Base-by-base conservation (phyloP, 64 coral and sea anemone species). In the Montipora sp. region DNA sequence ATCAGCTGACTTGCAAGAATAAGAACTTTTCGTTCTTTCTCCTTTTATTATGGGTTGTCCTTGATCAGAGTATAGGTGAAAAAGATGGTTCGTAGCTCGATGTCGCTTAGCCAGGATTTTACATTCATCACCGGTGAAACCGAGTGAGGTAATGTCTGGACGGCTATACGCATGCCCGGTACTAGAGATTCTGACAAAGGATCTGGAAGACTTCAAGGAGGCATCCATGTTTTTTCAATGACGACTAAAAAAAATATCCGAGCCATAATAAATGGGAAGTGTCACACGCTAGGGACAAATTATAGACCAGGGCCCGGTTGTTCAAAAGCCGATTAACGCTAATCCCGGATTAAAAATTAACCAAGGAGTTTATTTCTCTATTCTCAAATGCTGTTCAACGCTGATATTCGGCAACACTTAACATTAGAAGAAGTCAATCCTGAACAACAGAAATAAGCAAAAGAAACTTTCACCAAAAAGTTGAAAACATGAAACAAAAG, bases 61-160 rank as follows among this genome's bases (percentile, higher is more conserved):
- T 14, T 43, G 43, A 11, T 65, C 70, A 18, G 22, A 84, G 14
- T 81, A 74, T 16, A 63, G 43, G 63, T 77, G 59, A 57, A 71
- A 87, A 0, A 93, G 50, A 67, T 93, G 88, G 83, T 93, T 93
- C 21, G 91, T 63, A 51, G 13, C 45, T 13, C 83, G 75, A 21
- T 93, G 91, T 13, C 91, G 82, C n/a, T 74, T 67, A 18, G 91
- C 91, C 2, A 93, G 48, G 11, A 87, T 36, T 18, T 71, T 4
- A 67, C 91, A 93, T 51, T 93, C 82, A 1, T 80, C 51, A 6
- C 3, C 59, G 20, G 74, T 68, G 43, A 92, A 92, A 66, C 82
- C 91, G 44, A 51, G 36, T 1, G 81, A 87, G 2, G 73, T 48
- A 0, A 87, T 68, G 72, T 87, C 83, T 7, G 82, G 8, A 9